These are phyloP conservation scores for Bufo bufo DNA, from an alignment of 2,113 vertebrate species.

Conservation along the genomic window DNA sequence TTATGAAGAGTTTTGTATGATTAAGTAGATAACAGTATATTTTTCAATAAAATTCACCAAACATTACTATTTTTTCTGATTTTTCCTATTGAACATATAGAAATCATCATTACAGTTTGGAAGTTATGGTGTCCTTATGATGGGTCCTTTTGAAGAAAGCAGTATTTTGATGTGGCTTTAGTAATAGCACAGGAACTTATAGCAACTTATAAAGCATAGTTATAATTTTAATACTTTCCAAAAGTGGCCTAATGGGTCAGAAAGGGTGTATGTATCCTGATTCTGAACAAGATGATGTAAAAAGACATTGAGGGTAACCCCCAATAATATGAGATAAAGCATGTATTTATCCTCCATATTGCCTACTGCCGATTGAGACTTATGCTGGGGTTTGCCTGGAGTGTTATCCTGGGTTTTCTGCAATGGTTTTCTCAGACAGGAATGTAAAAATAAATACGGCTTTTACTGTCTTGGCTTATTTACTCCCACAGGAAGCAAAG, in stretches of 20 bases:
- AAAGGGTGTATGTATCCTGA: neutral
- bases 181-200: neutral
- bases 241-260: neutral
- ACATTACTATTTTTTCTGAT: too few relatives aligned
- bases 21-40: too few relatives aligned
- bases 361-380: neutral
- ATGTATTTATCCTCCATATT: neutral
- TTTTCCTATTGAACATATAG: too few relatives aligned
- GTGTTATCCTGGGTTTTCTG: neutral
- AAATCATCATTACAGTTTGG: too few relatives aligned
- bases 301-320: neutral
- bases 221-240: neutral
- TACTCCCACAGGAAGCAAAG: conserved; percentile 32
- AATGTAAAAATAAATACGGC: conserved; percentile 34
- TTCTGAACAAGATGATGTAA: neutral
- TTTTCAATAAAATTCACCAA: too few relatives aligned
- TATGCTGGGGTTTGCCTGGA: neutral
- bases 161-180: neutral
- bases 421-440: conserved; percentile 8
- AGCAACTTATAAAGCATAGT: neutral
- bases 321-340: neutral
- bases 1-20: too few relatives aligned
- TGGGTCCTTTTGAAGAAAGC: neutral
- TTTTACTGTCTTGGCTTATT: conserved; percentile 25
- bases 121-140: neutral